Conservation (phyloP, 2,113 vertebrate genomes). For the Galeopterus variegatus region DNA sequence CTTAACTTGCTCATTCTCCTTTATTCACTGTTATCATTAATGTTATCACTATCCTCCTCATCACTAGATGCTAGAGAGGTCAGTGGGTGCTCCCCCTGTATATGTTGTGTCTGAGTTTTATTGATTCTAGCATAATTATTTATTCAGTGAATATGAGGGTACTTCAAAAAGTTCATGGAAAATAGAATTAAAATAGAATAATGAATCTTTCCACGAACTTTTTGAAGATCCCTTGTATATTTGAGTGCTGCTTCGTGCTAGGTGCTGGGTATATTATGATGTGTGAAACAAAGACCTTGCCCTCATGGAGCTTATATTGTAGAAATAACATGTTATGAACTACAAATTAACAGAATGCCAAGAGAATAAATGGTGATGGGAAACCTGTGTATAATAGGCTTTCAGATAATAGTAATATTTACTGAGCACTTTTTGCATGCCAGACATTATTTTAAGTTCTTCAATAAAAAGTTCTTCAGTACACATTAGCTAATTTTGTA, state of each 20-base stretch:
- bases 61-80: background rate
- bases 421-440: background rate
- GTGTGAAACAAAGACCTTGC: constrained; percentile 43
- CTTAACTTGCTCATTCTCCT: background rate
- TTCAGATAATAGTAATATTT: constrained; percentile 45
- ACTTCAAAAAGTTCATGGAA: too few relatives aligned
- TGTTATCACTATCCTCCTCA: background rate
- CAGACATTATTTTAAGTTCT: constrained; percentile 18
- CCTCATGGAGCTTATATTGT: constrained; percentile 15
- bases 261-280: background rate
- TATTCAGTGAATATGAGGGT: background rate
- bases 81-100: background rate
- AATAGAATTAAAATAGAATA: too few relatives aligned
- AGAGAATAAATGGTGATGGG: constrained; percentile 41
- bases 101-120: constrained; percentile 23
- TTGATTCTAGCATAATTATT: constrained; percentile 21
- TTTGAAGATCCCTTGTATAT: background rate
- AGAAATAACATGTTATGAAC: constrained; percentile 34
- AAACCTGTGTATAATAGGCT: background rate
- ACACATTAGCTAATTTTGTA: background rate
- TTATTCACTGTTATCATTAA: constrained; percentile 15
- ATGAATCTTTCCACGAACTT: too few relatives aligned
- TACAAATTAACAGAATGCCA: constrained; percentile 8
- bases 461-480: background rate
- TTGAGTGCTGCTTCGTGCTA: constrained; percentile 30